Conservation (phyloP, 2,888 invertebrate species). For the Diarsia brunnea region DNA sequence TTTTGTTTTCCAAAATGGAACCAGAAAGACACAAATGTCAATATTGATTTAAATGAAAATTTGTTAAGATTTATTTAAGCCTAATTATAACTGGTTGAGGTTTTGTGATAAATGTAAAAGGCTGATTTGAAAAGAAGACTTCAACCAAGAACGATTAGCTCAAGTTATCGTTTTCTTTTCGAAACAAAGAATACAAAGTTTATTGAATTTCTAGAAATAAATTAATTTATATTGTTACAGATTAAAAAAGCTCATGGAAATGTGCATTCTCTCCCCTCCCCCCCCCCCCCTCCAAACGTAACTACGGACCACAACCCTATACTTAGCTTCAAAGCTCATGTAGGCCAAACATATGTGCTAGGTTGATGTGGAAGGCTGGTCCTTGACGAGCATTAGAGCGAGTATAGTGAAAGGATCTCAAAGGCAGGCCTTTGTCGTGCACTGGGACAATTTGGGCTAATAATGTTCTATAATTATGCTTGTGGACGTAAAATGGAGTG, state of each 20-base stretch:
- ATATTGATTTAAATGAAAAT: neutral
- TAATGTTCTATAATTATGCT: neutral
- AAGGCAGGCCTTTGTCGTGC: neutral
- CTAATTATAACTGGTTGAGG: slow-evolving; percentile 18
- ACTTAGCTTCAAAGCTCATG: too few species aligned
- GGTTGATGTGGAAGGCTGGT: too few species aligned
- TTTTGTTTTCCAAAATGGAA: neutral
- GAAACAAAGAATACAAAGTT: slow-evolving; percentile 31
- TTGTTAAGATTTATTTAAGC: neutral
- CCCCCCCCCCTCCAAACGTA: too few species aligned
- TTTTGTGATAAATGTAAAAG: slow-evolving; percentile 8
- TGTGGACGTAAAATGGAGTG: too few species aligned
- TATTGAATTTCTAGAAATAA: too few species aligned
- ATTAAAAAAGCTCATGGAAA: too few species aligned
- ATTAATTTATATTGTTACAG: too few species aligned
- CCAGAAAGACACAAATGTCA: neutral
- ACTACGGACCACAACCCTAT: too few species aligned
- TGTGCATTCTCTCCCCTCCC: too few species aligned
- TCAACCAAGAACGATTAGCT: slow-evolving; percentile 19
- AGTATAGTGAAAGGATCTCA: neutral
- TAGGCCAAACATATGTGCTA: too few species aligned
- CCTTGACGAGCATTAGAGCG: neutral
- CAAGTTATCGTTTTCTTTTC: slow-evolving; percentile 66
- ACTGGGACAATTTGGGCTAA: neutral
- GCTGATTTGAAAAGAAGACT: slow-evolving; percentile 65